Conservation (phyloP, 2,888 invertebrate genomes). For the Drosophila setosimentum region DNA sequence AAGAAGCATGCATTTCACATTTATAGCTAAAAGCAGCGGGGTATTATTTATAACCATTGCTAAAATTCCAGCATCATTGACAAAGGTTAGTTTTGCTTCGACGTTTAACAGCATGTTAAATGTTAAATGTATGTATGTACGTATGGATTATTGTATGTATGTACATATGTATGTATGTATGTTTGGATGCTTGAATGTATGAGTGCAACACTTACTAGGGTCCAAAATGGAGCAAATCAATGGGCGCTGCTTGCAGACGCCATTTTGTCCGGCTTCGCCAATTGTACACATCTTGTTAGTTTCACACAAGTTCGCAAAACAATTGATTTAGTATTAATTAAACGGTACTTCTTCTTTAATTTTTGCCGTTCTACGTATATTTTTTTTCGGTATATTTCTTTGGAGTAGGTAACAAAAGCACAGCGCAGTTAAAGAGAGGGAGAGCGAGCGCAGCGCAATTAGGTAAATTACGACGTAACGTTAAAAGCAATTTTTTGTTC, state of each 20-base stretch:
- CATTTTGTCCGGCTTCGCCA: constrained; percentile 83
- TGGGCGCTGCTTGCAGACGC: constrained; percentile 84
- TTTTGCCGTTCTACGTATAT: constrained; percentile 11
- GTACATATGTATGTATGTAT: constrained; percentile 8
- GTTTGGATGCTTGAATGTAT: constrained; percentile 10
- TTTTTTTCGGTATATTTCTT: constrained; percentile 38
- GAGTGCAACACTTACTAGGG: constrained; percentile 83
- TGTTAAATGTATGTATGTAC: constrained; percentile 10
- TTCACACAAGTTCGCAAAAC: constrained; percentile 31
- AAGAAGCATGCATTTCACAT: constrained; percentile 8
- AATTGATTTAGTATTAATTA: constrained; percentile 15
- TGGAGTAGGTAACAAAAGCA: constrained; percentile 44
- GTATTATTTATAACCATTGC: background rate
- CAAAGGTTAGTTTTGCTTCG: constrained; percentile 67
- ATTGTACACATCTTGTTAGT: constrained; percentile 57
- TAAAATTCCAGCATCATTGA: constrained; percentile 44
- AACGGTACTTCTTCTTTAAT: constrained; percentile 2
- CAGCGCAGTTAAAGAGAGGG: constrained; percentile 34
- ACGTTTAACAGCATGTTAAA: background rate
- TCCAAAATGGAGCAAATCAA: constrained; percentile 84
- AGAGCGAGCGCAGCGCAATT: constrained; percentile 15
- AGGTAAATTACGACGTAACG: constrained; percentile 58
- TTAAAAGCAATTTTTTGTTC: constrained; percentile 10
- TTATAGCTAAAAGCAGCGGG: constrained; percentile 3
- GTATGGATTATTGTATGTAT: constrained; percentile 1